These are phyloP conservation scores for Coenonympha glycerion DNA, from an alignment of 2,888 invertebrate species.

Conservation along the genomic window DNA sequence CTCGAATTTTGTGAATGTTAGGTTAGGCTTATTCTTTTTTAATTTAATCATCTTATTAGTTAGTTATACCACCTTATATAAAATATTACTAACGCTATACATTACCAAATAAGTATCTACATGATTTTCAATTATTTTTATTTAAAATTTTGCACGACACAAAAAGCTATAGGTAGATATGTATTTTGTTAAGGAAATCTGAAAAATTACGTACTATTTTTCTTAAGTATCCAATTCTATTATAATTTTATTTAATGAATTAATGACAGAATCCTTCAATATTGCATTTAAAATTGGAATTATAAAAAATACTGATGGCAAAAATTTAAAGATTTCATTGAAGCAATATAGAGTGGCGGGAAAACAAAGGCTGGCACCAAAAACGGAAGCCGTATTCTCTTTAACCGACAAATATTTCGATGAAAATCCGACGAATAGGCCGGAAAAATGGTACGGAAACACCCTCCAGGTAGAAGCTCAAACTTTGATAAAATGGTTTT, in stretches of 20 bases:
- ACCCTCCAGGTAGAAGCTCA: conserved; percentile 15
- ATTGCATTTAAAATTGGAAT: neutral
- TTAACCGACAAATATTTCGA: conserved; percentile 10
- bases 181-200: too few relatives aligned
- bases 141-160: too few relatives aligned
- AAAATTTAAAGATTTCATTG: conserved; percentile 3
- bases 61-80: too few relatives aligned
- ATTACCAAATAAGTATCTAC: too few relatives aligned
- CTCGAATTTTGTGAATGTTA: too few relatives aligned
- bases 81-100: too few relatives aligned
- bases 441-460: conserved; percentile 16
- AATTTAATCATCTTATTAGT: too few relatives aligned
- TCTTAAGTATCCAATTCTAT: too few relatives aligned
- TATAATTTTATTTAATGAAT: neutral
- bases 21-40: too few relatives aligned
- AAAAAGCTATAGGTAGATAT: too few relatives aligned
- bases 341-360: conserved; percentile 6
- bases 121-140: too few relatives aligned
- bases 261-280: neutral
- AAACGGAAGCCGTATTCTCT: conserved; percentile 8
- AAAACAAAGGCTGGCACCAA: conserved; percentile 4
- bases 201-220: too few relatives aligned
- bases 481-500: conserved; percentile 18
- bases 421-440: conserved; percentile 12
- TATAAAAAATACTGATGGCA: neutral